Conservation (phyloP, 2,797 vertebrate genomes). For the Ciconia nigra region DNA sequence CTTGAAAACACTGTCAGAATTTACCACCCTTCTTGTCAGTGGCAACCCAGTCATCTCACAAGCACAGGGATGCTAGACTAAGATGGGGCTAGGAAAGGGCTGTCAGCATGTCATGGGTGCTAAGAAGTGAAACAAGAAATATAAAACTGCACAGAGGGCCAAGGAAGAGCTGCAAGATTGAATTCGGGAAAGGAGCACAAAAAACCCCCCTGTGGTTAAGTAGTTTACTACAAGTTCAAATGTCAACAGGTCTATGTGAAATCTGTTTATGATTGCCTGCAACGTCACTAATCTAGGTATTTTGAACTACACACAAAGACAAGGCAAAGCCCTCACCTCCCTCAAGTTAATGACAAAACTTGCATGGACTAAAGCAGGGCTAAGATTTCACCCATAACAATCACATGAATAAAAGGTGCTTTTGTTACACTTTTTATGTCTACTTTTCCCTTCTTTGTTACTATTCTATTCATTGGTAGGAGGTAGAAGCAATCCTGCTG, state of each 20-base stretch:
- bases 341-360: not conserved
- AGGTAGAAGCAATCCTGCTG: constrained; percentile 28
- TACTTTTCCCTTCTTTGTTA: constrained; percentile 12
- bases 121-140: not conserved
- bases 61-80: not conserved
- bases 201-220: accelerated
- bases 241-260: not conserved
- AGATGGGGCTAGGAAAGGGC: not conserved
- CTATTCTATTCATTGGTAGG: not conserved
- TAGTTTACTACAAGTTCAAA: not conserved
- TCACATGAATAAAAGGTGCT: not conserved
- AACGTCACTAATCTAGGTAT: not conserved
- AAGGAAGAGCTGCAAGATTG: not conserved
- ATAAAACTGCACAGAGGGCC: not conserved
- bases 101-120: not conserved
- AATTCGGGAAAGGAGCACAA: not conserved
- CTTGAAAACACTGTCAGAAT: not conserved
- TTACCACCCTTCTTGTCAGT: not conserved
- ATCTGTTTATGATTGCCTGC: not conserved
- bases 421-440: constrained; percentile 11
- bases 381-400: not conserved
- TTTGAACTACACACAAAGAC: not conserved
- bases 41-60: not conserved
- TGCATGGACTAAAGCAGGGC: not conserved
- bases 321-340: not conserved